Evolutionary conservation across 2,888 invertebrate genomes (phyloP).

Genomic region (Hypolimnas misippus): DNA sequence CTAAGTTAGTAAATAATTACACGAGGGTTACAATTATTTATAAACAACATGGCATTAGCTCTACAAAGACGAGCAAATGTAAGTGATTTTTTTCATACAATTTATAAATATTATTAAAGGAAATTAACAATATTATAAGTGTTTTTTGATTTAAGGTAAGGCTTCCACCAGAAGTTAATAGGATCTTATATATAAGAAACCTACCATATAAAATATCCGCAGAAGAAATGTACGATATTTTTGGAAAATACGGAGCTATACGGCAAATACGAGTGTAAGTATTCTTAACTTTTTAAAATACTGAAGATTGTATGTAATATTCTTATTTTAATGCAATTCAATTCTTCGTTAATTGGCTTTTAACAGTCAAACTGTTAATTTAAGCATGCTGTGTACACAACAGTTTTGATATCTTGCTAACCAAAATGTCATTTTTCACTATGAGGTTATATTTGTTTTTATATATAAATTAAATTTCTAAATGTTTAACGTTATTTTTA

Average conservation of each 20-base stretch:
- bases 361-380: too few relatives aligned
- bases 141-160: slow-evolving; percentile 85
- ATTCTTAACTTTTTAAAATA: not conserved
- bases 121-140: not conserved
- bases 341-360: too few relatives aligned
- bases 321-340: too few relatives aligned
- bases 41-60: slow-evolving; percentile 86
- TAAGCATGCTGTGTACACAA: too few relatives aligned
- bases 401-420: too few relatives aligned
- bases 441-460: too few relatives aligned
- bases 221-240: slow-evolving; percentile 99
- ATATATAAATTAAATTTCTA: too few relatives aligned
- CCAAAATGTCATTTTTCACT: too few relatives aligned
- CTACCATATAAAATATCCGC: slow-evolving; percentile 99
- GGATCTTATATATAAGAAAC: slow-evolving; percentile 98
- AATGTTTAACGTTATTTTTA: too few relatives aligned
- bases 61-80: slow-evolving; percentile 90
- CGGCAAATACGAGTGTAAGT: slow-evolving; percentile 98
- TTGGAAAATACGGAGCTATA: slow-evolving; percentile 99
- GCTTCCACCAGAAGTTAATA: slow-evolving; percentile 98
- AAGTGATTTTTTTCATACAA: slow-evolving; percentile 60
- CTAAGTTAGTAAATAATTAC: too few relatives aligned
- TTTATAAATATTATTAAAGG: not conserved
- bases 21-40: too few relatives aligned
- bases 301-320: too few relatives aligned